Conservation (phyloP, 1,140 invertebrate genomes). For the Bradynema listronoti region DNA sequence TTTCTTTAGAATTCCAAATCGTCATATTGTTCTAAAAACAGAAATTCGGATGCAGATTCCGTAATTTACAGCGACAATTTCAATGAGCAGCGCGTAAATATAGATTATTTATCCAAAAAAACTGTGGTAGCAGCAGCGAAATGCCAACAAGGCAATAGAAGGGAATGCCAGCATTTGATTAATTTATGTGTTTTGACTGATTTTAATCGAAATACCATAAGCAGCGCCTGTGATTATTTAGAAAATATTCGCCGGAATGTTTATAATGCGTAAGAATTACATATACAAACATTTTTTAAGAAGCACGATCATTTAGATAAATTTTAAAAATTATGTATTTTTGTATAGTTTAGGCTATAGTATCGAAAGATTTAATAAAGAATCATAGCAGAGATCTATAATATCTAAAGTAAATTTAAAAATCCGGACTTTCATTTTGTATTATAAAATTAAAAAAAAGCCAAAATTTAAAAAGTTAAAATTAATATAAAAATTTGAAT, state of each 20-base stretch:
- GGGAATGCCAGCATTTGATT: conserved; percentile 39
- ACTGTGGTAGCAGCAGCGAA: conserved; percentile 18
- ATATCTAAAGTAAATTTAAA: neutral
- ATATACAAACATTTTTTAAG: neutral
- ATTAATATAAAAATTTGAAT: neutral
- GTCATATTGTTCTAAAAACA: neutral
- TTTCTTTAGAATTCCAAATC: neutral
- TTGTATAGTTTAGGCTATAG: neutral
- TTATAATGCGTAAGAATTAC: conserved; percentile 14
- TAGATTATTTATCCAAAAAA: conserved; percentile 19
- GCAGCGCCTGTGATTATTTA: conserved; percentile 31
- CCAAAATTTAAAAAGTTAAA: neutral
- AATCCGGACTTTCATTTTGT: neutral
- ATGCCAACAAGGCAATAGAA: conserved; percentile 17
- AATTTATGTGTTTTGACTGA: conserved; percentile 47
- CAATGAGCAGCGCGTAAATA: conserved; percentile 11
- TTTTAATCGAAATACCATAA: conserved; percentile 24
- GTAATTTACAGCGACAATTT: neutral
- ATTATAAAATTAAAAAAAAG: neutral
- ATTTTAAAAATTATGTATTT: neutral
- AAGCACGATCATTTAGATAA: neutral
- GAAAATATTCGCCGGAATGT: conserved; percentile 9
- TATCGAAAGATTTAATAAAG: neutral
- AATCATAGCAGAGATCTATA: neutral
- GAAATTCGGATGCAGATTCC: neutral